Percentiles rank a stretch among this genome's conserved stretches.
Evolutionary conservation across 2,888 invertebrate species (phyloP).

Genomic region (Axea sp.): DNA sequence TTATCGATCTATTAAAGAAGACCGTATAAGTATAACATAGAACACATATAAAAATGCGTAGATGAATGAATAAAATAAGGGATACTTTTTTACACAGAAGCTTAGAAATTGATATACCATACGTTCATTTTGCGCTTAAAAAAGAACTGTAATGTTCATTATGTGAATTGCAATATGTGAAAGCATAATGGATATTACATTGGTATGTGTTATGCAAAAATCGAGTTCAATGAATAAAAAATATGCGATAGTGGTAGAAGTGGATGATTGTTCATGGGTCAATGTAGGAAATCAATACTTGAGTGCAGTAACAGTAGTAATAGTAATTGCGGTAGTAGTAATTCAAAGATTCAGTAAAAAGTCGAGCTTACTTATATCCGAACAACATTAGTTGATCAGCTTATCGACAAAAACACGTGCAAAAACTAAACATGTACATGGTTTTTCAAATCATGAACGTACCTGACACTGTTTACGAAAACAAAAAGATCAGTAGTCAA

Average conservation of each 20-base stretch:
- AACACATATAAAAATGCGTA: no score
- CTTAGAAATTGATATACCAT: no score
- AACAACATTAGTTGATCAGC: constrained; percentile 17
- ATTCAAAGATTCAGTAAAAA: constrained; percentile 12
- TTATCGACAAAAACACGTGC: constrained; percentile 6
- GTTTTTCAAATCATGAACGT: constrained; percentile 22
- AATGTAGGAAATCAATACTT: constrained; percentile 36
- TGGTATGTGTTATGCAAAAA: constrained; percentile 2
- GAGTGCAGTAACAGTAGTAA: constrained; percentile 32
- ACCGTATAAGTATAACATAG: no score
- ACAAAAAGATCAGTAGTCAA: constrained; percentile 20
- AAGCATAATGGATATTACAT: constrained; percentile 7
- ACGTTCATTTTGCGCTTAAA: background rate
- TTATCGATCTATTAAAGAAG: no score
- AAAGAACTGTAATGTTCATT: constrained; percentile 12
- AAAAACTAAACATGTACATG: constrained; percentile 39
- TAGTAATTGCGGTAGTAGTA: constrained; percentile 17
- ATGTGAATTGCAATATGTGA: background rate
- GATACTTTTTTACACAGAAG: no score
- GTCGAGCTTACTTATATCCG: constrained; percentile 2
- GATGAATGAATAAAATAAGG: no score
- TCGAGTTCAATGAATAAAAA: background rate
- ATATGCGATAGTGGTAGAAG: constrained; percentile 32
- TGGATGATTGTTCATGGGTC: constrained; percentile 30
- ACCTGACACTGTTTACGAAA: constrained; percentile 18